Conservation (phyloP, 2,113 vertebrate genomes). For the Lampris megalopsis region DNA sequence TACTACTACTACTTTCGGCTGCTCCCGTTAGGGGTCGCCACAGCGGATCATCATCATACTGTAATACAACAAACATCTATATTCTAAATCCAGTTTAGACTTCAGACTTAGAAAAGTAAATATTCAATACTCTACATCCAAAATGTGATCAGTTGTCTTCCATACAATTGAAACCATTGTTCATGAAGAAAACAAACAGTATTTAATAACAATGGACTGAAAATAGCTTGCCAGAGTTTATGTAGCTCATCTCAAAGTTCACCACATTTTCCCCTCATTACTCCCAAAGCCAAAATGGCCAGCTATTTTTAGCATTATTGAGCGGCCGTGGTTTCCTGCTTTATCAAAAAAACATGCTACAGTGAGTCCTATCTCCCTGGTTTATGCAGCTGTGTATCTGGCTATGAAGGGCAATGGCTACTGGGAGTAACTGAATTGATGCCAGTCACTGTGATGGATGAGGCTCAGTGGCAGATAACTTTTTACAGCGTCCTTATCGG, state of each 20-base stretch:
- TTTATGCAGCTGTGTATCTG: slow-evolving; percentile 16
- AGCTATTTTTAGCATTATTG: slow-evolving; percentile 53
- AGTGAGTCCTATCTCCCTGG: slow-evolving; percentile 55
- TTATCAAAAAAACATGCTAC: slow-evolving; percentile 38
- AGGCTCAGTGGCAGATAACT: slow-evolving; percentile 28
- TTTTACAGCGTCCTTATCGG: background rate
- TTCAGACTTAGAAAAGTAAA: slow-evolving; percentile 1
- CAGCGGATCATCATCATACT: no score
- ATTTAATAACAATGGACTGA: slow-evolving; percentile 35
- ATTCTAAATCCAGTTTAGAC: slow-evolving; percentile 11
- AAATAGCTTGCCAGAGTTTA: slow-evolving; percentile 40
- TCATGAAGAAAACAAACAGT: slow-evolving; percentile 35
- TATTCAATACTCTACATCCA: slow-evolving; percentile 13
- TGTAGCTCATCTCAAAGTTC: slow-evolving; percentile 38
- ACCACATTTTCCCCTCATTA: slow-evolving; percentile 50
- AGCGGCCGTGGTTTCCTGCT: slow-evolving; percentile 58
- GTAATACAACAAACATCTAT: slow-evolving; percentile 1
- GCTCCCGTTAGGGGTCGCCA: no score
- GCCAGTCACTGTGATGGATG: background rate
- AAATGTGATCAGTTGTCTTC: background rate
- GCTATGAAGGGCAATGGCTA: slow-evolving; percentile 32
- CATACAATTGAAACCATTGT: slow-evolving; percentile 25
- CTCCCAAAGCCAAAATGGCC: slow-evolving; percentile 25
- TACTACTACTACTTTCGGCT: no score
- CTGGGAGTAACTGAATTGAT: background rate